Evolutionary conservation across 2,113 vertebrate species (phyloP).

Genomic region (Willisornis vidua): DNA sequence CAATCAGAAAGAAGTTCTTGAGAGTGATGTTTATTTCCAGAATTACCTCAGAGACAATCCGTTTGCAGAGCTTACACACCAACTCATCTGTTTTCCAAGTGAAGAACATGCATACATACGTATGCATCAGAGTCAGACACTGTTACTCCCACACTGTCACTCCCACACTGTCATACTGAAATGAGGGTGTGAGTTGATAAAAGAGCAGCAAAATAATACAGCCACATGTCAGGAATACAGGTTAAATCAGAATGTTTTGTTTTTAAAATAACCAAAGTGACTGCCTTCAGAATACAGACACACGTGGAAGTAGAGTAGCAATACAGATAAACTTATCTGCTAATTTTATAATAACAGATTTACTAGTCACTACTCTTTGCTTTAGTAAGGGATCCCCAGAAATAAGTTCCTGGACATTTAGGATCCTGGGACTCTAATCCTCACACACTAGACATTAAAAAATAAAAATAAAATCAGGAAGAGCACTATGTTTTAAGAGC

Average conservation of each 20-base stretch:
- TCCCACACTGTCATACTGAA: not conserved
- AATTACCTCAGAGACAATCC: not conserved
- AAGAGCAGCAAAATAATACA: not conserved
- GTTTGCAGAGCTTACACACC: not conserved
- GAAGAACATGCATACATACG: not conserved
- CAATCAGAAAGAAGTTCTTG: not conserved
- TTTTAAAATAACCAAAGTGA: not conserved
- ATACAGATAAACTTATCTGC: not conserved
- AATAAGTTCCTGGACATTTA: not conserved
- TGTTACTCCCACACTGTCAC: not conserved
- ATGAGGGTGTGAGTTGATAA: not conserved
- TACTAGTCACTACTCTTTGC: not conserved
- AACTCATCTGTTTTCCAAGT: not conserved
- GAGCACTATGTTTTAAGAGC: not conserved
- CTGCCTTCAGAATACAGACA: not conserved
- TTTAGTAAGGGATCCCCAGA: not conserved
- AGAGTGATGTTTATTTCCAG: not conserved
- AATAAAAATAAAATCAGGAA: not conserved
- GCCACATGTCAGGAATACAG: not conserved
- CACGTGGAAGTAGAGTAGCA: not conserved
- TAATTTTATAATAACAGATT: not conserved
- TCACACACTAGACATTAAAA: not conserved
- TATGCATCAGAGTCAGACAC: not conserved
- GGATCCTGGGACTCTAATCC: not conserved
- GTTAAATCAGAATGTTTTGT: not conserved